Conservation (phyloP, 2,797 vertebrate species). For the Buphagus erythrorhynchus region DNA sequence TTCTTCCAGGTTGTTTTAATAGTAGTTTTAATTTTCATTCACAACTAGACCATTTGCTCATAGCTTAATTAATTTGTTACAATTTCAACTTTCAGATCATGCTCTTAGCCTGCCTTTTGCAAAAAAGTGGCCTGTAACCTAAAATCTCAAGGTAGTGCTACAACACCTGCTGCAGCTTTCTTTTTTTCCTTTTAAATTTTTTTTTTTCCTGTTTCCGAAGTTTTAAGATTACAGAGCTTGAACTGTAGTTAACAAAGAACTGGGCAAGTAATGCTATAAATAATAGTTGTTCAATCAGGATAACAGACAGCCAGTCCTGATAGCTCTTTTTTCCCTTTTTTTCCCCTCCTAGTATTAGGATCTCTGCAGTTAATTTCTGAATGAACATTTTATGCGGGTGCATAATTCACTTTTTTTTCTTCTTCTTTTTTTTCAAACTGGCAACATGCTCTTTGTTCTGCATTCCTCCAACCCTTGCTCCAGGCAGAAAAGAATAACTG, state of each 20-base stretch:
- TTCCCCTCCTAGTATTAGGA: rapidly evolving
- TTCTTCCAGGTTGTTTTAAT: not conserved
- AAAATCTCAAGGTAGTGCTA: rapidly evolving
- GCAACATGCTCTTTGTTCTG: not conserved
- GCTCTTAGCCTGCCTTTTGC: not conserved
- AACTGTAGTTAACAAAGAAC: not conserved
- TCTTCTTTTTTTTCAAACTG: not conserved
- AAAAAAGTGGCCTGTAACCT: not conserved
- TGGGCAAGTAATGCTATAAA: not conserved
- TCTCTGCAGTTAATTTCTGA: not conserved
- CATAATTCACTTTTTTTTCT: too few species aligned
- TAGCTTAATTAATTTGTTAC: not conserved
- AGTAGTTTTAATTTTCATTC: not conserved
- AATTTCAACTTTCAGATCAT: not conserved
- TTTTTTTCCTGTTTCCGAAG: not conserved
- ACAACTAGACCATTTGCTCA: not conserved
- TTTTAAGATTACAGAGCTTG: not conserved
- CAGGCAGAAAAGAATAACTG: not conserved
- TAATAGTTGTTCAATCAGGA: not conserved
- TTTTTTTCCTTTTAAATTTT: rapidly evolving
- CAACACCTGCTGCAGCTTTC: not conserved
- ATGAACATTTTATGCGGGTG: not conserved
- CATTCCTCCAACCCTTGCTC: not conserved
- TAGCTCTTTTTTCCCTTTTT: not conserved
- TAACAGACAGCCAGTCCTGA: not conserved